Conservation (phyloP, 2,888 invertebrate species). For the Coenonympha glycerion region DNA sequence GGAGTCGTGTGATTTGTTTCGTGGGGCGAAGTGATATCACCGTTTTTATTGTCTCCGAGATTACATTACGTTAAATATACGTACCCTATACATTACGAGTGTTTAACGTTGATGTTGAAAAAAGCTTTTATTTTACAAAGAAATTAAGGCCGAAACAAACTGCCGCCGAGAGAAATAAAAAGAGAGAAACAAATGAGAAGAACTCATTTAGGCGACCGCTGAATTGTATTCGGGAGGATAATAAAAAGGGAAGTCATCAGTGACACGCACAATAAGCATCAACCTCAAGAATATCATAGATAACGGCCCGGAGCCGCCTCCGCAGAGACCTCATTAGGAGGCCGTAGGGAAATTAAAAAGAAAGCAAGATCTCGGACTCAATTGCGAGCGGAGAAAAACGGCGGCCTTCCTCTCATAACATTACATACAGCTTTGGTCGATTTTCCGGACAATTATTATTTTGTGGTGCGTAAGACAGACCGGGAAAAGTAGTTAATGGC, state of each 20-base stretch:
- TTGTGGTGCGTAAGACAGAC: slow-evolving; percentile 73
- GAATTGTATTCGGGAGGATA: slow-evolving; percentile 76
- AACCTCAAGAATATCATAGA: slow-evolving; percentile 77
- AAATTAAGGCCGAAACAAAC: slow-evolving; percentile 43
- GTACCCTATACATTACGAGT: slow-evolving; percentile 1
- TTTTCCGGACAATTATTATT: slow-evolving; percentile 77
- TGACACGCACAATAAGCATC: slow-evolving; percentile 77
- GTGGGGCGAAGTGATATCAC: slow-evolving; percentile 36
- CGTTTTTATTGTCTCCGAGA: slow-evolving; percentile 21
- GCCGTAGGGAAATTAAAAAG: slow-evolving; percentile 77
- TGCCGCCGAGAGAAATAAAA: slow-evolving; percentile 74
- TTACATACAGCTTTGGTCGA: slow-evolving; percentile 73
- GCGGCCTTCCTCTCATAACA: slow-evolving; percentile 72
- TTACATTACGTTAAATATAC: slow-evolving; percentile 11
- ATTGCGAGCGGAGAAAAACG: slow-evolving; percentile 69
- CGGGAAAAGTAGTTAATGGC: slow-evolving; percentile 67
- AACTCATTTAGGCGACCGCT: slow-evolving; percentile 72
- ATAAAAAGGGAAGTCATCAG: slow-evolving; percentile 76
- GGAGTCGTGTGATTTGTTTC: slow-evolving; percentile 68
- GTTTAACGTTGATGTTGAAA: slow-evolving; percentile 6
- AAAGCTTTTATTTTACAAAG: slow-evolving; percentile 17
- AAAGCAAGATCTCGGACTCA: slow-evolving; percentile 75
- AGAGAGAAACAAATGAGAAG: slow-evolving; percentile 73
- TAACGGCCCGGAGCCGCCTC: slow-evolving; percentile 64
- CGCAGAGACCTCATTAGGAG: slow-evolving; percentile 74